Evolutionary conservation across 1,140 invertebrate genomes (phyloP).

Genomic region (Lepidurus packardi): DNA sequence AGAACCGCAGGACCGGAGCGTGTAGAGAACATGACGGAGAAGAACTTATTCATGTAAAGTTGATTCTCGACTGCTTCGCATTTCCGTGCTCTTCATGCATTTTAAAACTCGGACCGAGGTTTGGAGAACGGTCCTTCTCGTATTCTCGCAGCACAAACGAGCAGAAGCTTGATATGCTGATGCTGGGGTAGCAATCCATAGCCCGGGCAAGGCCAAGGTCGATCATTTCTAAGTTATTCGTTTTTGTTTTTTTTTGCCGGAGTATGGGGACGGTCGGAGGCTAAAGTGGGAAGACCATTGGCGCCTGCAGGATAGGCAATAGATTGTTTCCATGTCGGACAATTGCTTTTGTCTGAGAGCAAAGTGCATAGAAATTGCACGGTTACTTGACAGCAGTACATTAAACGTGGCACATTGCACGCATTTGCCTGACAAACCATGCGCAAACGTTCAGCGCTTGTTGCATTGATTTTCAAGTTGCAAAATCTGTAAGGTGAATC

Average conservation of each 20-base stretch:
- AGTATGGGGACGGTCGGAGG: neutral
- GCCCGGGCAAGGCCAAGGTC: slow-evolving; percentile 16
- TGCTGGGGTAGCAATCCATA: neutral
- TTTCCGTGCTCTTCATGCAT: neutral
- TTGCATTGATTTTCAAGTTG: neutral
- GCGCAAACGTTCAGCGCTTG: neutral
- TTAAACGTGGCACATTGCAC: neutral
- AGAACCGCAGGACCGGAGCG: neutral
- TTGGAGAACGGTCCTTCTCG: neutral
- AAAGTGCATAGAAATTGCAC: neutral
- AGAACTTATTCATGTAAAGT: neutral
- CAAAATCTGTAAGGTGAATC: neutral
- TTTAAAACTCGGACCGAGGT: neutral
- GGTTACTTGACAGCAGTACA: neutral
- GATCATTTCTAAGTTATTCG: slow-evolving; percentile 12
- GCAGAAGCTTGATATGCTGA: neutral
- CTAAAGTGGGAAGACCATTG: neutral
- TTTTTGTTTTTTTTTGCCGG: neutral
- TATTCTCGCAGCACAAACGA: neutral
- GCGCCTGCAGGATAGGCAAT: slow-evolving; percentile 20
- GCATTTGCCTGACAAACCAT: neutral
- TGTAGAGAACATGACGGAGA: neutral
- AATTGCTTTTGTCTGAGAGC: neutral
- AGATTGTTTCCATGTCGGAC: neutral
- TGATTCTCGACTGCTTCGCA: neutral